Evolutionary conservation across 2,113 vertebrate species (phyloP).

Genomic region (Nyctibius bracteatus): DNA sequence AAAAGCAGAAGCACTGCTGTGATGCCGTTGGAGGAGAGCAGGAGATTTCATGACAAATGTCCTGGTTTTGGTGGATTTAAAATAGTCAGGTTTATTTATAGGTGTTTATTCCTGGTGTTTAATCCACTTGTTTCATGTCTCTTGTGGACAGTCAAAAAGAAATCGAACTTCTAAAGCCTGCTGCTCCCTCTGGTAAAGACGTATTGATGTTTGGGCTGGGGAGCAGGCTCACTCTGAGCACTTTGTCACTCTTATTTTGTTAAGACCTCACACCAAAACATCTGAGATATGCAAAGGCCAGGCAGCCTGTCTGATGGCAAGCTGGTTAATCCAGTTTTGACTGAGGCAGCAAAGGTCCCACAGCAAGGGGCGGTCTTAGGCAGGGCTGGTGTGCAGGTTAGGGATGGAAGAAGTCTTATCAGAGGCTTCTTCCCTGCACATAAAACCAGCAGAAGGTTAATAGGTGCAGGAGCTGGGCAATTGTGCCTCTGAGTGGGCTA

Average conservation of each 20-base stretch:
- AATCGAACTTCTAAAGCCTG: slow-evolving; percentile 3
- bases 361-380: neutral
- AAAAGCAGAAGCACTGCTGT: neutral
- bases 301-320: neutral
- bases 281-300: neutral
- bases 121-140: slow-evolving; percentile 10
- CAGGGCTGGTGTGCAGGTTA: accelerated
- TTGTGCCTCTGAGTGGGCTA: neutral
- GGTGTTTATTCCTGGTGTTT: slow-evolving; percentile 2
- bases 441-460: neutral
- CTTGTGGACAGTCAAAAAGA: neutral
- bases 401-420: neutral
- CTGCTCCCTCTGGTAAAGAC: neutral
- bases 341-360: neutral
- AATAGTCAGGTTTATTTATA: slow-evolving; percentile 27
- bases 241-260: neutral
- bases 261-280: neutral
- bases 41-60: neutral
- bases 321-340: neutral
- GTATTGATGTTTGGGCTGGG: neutral
- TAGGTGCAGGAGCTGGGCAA: neutral
- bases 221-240: neutral
- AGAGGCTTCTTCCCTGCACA: neutral
- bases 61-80: slow-evolving; percentile 21
- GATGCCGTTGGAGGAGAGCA: neutral